Evolutionary conservation across 1,140 invertebrate species (phyloP), one percentile per base, ranked within the genome.

Genomic region (Eriocheir sinensis): DNA sequence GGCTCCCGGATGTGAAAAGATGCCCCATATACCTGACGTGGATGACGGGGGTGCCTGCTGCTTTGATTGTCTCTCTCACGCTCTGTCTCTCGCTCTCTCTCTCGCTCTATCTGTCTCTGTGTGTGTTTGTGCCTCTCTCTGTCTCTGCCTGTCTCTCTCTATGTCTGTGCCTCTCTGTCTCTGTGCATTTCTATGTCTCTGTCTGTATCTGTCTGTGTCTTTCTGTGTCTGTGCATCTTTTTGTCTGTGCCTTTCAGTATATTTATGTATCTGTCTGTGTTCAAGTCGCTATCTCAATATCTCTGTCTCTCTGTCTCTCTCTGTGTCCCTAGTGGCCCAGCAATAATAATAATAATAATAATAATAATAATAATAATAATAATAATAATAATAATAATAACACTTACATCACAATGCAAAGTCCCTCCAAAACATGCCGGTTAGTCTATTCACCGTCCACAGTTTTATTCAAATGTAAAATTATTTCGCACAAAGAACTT

Each of bases 261-360:
- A 88, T 88, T 15, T 88, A 88, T 88, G 40, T 88, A 36, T 88
- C 8, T 36, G 40, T 88, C 8, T 88, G 40, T 88, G 40, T 88
- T 8, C 36, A 36, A 15, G 40, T 88, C 8, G 9, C 8, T 88
- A 36, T 88, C 8, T 88, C 34, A 36, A 41, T 89, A 41, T 89
- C n/a, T 48, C n/a, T 48, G 30, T 48, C n/a, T 89, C n/a, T 48
- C 3, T 89, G 44, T 89, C n/a, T 89, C n/a, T 88, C 8, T 88
- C 8, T 88, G 40, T 88, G 38, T 88, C n/a, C n/a, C n/a, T n/a
- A n/a, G n/a, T n/a, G n/a, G n/a, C n/a, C n/a, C n/a, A 81, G 80
- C 4, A 81, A 27, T 27, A 81, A 27, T 81, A 27, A 27, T 8
- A 81, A 4, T 81, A 81, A 27, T 27, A 81, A 81, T 81, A 81